phyloP scores from a whole-genome alignment of 92 coral and sea anemone genomes.

The Porites rus region DNA sequence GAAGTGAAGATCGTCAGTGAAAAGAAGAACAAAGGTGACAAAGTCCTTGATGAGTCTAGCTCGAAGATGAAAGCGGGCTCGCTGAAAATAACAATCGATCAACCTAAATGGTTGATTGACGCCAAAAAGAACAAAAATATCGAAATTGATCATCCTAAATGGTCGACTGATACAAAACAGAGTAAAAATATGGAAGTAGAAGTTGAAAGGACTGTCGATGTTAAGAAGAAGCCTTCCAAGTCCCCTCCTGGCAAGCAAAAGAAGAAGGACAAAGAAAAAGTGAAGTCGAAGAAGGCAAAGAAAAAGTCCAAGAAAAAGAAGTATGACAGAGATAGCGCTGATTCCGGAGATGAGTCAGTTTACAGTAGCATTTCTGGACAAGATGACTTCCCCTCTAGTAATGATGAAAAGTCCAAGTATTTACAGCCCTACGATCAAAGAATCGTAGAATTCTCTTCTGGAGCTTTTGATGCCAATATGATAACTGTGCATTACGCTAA shows the following conservation, averaged over 20 bases:
- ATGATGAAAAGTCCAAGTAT: conserved; percentile 8
- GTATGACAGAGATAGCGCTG: conserved; percentile 44
- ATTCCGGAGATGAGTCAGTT: conserved; percentile 37
- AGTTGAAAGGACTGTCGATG: not conserved
- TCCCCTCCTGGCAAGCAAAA: conserved; percentile 57
- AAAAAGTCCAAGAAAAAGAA: conserved; percentile 54
- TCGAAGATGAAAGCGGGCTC: conserved; percentile 27
- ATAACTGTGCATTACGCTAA: conserved; percentile 35
- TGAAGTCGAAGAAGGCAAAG: conserved; percentile 61
- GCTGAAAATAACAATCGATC: conserved; percentile 46
- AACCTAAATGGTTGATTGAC: not conserved
- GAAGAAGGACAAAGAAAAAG: conserved; percentile 64
- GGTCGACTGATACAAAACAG: not conserved
- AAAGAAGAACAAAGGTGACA: conserved; percentile 3
- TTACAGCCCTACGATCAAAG: conserved; percentile 1
- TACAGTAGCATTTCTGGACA: conserved; percentile 44
- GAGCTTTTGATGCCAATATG: conserved; percentile 13
- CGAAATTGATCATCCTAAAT: conserved; percentile 18
- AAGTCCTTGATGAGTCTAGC: conserved; percentile 8
- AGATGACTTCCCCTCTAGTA: conserved; percentile 10
- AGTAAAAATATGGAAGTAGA: not conserved
- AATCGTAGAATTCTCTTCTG: conserved; percentile 35
- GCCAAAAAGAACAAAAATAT: not conserved
- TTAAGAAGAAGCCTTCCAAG: conserved; percentile 12
- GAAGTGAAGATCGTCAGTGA: conserved; percentile 50